A percentile compares a stretch with the other conserved stretches of the same genome.
These are phyloP conservation scores for Danio rerio DNA, from an alignment of 2,113 vertebrate genomes.

Conservation along the genomic window DNA sequence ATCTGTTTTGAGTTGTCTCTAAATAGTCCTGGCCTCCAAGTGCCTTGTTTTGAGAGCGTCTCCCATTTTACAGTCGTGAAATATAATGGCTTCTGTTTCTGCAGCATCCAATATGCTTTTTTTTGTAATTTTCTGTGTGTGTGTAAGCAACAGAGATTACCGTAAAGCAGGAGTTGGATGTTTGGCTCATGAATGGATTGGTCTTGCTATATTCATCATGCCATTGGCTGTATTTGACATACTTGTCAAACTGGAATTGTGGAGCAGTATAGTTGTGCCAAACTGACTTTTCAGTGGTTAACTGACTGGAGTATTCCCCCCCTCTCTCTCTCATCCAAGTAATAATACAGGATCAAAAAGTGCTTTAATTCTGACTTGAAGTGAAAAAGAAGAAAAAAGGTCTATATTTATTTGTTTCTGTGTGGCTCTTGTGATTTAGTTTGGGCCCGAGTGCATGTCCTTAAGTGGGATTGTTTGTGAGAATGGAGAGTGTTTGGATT, in stretches of 20 bases:
- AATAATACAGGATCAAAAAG: constrained; percentile 24
- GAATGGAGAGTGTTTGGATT: background rate
- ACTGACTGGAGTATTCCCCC: constrained; percentile 20
- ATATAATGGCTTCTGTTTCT: background rate
- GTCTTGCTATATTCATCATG: constrained; percentile 35
- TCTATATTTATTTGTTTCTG: constrained; percentile 42
- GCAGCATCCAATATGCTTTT: constrained; percentile 8
- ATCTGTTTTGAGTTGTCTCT: background rate
- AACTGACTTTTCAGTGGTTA: background rate
- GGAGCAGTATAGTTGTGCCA: constrained; percentile 22
- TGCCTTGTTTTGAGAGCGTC: constrained; percentile 46
- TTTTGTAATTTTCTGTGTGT: background rate
- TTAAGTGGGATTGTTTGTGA: background rate
- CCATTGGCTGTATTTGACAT: constrained; percentile 19
- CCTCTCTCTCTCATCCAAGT: background rate
- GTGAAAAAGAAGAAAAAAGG: background rate
- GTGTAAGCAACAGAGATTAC: background rate
- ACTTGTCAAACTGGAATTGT: constrained; percentile 27
- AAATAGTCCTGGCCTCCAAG: constrained; percentile 25
- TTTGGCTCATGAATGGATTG: background rate
- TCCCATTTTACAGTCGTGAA: background rate
- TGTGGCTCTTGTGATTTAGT: constrained; percentile 8
- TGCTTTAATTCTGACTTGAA: constrained; percentile 36
- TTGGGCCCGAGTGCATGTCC: constrained; percentile 1
- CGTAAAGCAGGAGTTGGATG: background rate